These are phyloP conservation scores for Jordanella pulchra DNA, from an alignment of 2,797 vertebrate species.

Conservation along the genomic window DNA sequence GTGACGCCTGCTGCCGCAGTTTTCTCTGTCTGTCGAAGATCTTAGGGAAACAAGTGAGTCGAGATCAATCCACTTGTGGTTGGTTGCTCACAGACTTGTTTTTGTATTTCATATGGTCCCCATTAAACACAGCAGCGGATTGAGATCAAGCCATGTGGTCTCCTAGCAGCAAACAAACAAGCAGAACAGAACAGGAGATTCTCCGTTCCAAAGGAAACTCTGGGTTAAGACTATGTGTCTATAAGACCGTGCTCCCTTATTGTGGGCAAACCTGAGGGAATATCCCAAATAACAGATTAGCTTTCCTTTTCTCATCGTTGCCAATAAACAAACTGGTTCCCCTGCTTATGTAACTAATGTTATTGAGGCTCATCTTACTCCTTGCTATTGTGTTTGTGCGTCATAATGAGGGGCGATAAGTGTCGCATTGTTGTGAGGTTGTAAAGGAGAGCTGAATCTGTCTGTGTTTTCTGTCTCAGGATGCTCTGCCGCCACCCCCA, in stretches of 20 bases:
- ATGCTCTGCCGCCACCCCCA: slow-evolving; percentile 90
- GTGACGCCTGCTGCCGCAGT: neutral
- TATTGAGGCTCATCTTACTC: slow-evolving; percentile 28
- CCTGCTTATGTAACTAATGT: slow-evolving; percentile 41
- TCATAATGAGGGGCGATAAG: slow-evolving; percentile 11
- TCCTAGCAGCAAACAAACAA: slow-evolving; percentile 78
- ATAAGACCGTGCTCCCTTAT: slow-evolving; percentile 52
- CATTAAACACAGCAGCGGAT: slow-evolving; percentile 69
- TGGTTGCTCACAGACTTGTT: slow-evolving; percentile 60
- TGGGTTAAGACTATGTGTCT: slow-evolving; percentile 41
- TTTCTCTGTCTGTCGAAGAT: slow-evolving; percentile 28
- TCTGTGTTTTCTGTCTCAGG: slow-evolving; percentile 73
- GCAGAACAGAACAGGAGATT: slow-evolving; percentile 44
- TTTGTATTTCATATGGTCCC: slow-evolving; percentile 71
- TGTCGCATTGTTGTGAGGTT: slow-evolving; percentile 9
- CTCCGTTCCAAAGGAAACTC: slow-evolving; percentile 37
- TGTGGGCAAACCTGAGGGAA: slow-evolving; percentile 54
- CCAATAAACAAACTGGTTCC: slow-evolving; percentile 61
- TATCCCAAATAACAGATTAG: slow-evolving; percentile 62
- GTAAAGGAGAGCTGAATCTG: slow-evolving; percentile 13
- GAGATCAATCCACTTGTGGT: slow-evolving; percentile 42
- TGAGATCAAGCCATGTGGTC: slow-evolving; percentile 53
- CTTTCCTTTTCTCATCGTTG: slow-evolving; percentile 47
- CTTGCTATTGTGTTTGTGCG: slow-evolving; percentile 19
- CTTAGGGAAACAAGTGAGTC: slow-evolving; percentile 28